Conservation (phyloP, 2,797 vertebrate species). For the Hippoglossus hippoglossus region DNA sequence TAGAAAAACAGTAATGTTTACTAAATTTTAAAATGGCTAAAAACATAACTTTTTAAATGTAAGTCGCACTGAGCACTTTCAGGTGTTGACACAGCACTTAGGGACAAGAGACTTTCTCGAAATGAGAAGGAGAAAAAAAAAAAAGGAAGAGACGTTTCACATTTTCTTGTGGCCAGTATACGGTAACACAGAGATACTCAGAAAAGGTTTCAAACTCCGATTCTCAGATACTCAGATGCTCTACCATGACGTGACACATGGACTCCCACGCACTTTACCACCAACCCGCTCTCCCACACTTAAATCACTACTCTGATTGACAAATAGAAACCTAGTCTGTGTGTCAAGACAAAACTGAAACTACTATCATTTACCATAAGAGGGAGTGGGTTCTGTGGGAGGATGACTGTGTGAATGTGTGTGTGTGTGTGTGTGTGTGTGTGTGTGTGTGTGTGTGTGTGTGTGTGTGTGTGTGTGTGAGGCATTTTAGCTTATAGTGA, state of each 20-base stretch:
- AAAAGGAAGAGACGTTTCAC: conserved; percentile 40
- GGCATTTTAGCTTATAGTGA: background rate
- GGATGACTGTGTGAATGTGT: conserved; percentile 24
- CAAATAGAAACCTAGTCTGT: conserved; percentile 69
- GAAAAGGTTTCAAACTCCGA: conserved; percentile 56
- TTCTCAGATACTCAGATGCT: conserved; percentile 6
- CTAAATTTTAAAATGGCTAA: too few relatives aligned
- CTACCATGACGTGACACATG: conserved; percentile 39
- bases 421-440: background rate
- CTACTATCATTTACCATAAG: conserved; percentile 82
- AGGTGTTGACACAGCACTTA: background rate
- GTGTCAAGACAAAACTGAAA: conserved; percentile 77
- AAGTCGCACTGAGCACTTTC: background rate
- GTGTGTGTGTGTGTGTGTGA: background rate
- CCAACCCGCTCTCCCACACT: conserved; percentile 40
- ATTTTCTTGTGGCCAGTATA: conserved; percentile 24
- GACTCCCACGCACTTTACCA: conserved; percentile 51
- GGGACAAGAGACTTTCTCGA: conserved; percentile 19
- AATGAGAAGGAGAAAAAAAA: conserved; percentile 19
- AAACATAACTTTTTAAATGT: background rate
- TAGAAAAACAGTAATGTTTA: too few relatives aligned
- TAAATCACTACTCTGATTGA: conserved; percentile 64
- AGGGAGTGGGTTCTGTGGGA: conserved; percentile 61
- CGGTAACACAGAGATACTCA: conserved; percentile 36
- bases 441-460: background rate